These are phyloP conservation scores for Trachemys scripta DNA, from an alignment of 2,113 vertebrate species.

Conservation along the genomic window DNA sequence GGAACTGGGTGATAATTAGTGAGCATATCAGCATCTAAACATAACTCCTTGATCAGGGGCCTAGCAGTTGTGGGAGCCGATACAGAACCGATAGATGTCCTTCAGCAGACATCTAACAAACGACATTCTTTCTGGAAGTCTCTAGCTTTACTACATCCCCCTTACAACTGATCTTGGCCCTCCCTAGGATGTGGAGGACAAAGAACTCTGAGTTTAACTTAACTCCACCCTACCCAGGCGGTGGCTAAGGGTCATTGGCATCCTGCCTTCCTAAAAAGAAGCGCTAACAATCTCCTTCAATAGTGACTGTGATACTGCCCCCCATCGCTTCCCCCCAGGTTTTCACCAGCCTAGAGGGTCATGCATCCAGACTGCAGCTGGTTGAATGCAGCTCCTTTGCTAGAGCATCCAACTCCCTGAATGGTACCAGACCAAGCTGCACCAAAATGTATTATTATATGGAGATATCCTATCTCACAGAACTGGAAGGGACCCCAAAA, in stretches of 20 bases:
- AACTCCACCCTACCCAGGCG: background rate
- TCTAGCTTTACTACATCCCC: background rate
- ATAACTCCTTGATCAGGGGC: background rate
- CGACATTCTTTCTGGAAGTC: accelerated
- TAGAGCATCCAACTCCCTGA: background rate
- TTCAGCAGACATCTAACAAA: background rate
- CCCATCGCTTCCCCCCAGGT: accelerated
- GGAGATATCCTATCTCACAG: too few species aligned
- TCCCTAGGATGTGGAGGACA: background rate
- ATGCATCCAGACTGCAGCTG: background rate
- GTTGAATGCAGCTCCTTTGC: background rate
- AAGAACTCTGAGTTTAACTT: background rate
- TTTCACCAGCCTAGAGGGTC: background rate
- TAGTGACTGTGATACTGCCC: background rate
- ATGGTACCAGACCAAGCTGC: background rate
- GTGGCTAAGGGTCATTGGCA: background rate
- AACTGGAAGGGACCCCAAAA: too few species aligned
- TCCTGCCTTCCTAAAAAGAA: background rate
- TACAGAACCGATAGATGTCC: background rate
- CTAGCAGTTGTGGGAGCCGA: background rate
- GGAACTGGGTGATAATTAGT: background rate
- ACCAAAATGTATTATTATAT: background rate
- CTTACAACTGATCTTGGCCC: background rate
- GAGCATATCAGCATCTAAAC: background rate
- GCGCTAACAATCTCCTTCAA: background rate